phyloP scores from a whole-genome alignment of 2,888 invertebrate genomes.

The Leptinotarsa peninsularis region DNA sequence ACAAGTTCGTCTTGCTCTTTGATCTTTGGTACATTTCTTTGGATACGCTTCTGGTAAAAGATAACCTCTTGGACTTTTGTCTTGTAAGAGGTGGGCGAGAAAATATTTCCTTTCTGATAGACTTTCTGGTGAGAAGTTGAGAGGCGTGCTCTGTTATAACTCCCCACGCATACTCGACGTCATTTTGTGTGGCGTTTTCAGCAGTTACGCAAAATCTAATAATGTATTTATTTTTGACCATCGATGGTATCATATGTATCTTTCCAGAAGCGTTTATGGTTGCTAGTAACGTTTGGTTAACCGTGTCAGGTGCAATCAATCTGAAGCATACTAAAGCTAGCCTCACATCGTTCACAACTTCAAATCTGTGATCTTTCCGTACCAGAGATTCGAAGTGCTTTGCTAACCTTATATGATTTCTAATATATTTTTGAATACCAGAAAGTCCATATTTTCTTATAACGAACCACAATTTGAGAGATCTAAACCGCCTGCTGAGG shows the following conservation, averaged over 20 bases:
- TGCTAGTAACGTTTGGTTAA: conserved; percentile 82
- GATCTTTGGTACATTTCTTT: conserved; percentile 69
- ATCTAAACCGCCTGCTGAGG: conserved; percentile 83
- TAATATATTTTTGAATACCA: conserved; percentile 85
- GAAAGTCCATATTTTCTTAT: conserved; percentile 83
- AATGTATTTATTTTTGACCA: conserved; percentile 80
- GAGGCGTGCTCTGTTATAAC: conserved; percentile 73
- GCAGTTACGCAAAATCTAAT: conserved; percentile 83
- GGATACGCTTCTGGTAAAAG: conserved; percentile 71
- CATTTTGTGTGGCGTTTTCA: conserved; percentile 80
- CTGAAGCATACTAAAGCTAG: conserved; percentile 85
- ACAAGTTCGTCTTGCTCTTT: conserved; percentile 68
- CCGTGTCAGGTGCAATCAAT: conserved; percentile 74
- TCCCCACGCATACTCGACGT: conserved; percentile 77
- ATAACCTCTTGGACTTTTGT: conserved; percentile 69
- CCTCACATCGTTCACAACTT: conserved; percentile 80
- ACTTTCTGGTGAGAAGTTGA: conserved; percentile 68
- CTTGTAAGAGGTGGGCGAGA: conserved; percentile 68
- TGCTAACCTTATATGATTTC: conserved; percentile 84
- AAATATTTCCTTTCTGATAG: conserved; percentile 63
- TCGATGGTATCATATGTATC: conserved; percentile 88
- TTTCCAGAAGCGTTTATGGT: conserved; percentile 85
- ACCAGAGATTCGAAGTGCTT: conserved; percentile 80
- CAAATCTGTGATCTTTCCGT: conserved; percentile 78
- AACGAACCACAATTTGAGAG: conserved; percentile 91